Percentiles rank a stretch among this genome's conserved stretches.
phyloP scores from a whole-genome alignment of 2,888 invertebrate genomes.

The Maniola hyperantus region DNA sequence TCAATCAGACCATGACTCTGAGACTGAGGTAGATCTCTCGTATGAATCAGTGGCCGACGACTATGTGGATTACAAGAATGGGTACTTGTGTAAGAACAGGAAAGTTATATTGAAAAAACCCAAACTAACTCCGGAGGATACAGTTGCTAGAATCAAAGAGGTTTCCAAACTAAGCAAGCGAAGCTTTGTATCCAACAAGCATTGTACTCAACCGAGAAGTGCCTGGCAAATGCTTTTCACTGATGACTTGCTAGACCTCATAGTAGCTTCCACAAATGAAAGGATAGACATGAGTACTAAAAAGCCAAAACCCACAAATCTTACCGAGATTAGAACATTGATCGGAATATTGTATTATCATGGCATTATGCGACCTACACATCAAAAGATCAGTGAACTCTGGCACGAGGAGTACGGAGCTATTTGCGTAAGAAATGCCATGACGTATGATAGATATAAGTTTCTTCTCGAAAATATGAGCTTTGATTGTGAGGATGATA shows the following conservation, averaged over 20 bases:
- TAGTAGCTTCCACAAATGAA: conserved; percentile 69
- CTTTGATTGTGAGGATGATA: conserved; percentile 59
- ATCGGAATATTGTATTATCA: conserved; percentile 73
- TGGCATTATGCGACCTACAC: conserved; percentile 70
- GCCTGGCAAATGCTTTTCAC: conserved; percentile 72
- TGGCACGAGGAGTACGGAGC: conserved; percentile 67
- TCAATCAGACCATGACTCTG: conserved; percentile 71
- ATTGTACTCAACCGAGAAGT: conserved; percentile 58
- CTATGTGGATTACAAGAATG: conserved; percentile 57
- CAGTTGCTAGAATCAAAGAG: conserved; percentile 52
- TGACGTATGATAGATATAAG: conserved; percentile 67
- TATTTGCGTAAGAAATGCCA: conserved; percentile 58
- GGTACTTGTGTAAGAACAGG: conserved; percentile 64
- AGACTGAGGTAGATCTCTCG: conserved; percentile 66
- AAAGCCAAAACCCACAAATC: conserved; percentile 49
- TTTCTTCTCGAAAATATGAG: conserved; percentile 65
- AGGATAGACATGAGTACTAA: conserved; percentile 55
- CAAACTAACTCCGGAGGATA: conserved; percentile 46
- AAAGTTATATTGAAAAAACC: conserved; percentile 57
- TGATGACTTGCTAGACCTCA: conserved; percentile 68
- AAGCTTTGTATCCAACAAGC: conserved; percentile 46
- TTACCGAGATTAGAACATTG: conserved; percentile 66
- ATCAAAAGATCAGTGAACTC: conserved; percentile 65
- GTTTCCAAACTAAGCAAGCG: conserved; percentile 52
- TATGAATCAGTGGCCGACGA: conserved; percentile 53